These are phyloP conservation scores for Oplegnathus fasciatus DNA, from an alignment of 2,113 vertebrate genomes.

Conservation along the genomic window DNA sequence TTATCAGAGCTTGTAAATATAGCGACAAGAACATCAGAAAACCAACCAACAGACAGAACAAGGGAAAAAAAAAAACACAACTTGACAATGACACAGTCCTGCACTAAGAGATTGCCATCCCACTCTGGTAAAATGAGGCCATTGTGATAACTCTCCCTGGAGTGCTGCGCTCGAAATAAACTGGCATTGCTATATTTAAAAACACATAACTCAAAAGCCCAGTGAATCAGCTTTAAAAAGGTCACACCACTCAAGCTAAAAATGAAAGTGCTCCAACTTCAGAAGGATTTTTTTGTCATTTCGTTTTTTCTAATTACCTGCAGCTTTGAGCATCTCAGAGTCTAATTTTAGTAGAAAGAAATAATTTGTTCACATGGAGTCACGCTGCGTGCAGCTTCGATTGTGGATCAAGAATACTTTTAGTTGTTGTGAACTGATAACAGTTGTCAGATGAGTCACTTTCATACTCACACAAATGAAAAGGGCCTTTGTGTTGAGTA, in stretches of 20 bases:
- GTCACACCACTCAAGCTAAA: constrained; percentile 54
- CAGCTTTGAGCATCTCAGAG: constrained; percentile 28
- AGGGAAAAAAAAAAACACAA: constrained; percentile 29
- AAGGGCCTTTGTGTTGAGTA: constrained; percentile 24
- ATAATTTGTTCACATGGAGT: constrained; percentile 51
- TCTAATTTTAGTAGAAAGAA: constrained; percentile 69
- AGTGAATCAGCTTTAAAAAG: constrained; percentile 63
- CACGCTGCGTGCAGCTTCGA: constrained; percentile 3
- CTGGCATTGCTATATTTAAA: constrained; percentile 78
- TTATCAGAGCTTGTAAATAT: constrained; percentile 63
- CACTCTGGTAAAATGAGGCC: constrained; percentile 70
- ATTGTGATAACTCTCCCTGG: constrained; percentile 77
- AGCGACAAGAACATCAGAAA: constrained; percentile 60
- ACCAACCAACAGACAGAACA: constrained; percentile 24
- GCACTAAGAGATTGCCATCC: constrained; percentile 60
- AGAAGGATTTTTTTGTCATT: constrained; percentile 44
- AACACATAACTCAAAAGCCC: constrained; percentile 67
- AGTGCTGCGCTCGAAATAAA: constrained; percentile 76
- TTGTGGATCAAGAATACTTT: constrained; percentile 39
- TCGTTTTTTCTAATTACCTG: constrained; percentile 62
- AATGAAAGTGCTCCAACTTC: constrained; percentile 49
- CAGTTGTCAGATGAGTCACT: constrained; percentile 44
- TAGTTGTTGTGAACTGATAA: constrained; percentile 37
- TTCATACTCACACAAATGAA: constrained; percentile 28
- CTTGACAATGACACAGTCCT: constrained; percentile 70